A percentile compares a stretch with the other conserved stretches of the same genome.
Evolutionary conservation across 2,797 vertebrate genomes (phyloP).

Genomic region (Chloroceryle inda): DNA sequence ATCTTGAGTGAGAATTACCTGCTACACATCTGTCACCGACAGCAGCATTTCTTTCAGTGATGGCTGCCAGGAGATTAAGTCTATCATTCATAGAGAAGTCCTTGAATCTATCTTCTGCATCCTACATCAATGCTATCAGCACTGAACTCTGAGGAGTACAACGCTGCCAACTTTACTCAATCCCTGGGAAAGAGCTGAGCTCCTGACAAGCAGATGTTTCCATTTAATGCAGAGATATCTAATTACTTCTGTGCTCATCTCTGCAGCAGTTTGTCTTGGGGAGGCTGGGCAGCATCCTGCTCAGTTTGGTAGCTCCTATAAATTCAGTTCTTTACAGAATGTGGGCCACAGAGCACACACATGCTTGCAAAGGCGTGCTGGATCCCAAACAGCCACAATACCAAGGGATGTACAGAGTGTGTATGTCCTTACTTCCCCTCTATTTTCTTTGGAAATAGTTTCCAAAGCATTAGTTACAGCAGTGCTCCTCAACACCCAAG

Average conservation of each 20-base stretch:
- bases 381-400: not conserved
- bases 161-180: rapidly evolving
- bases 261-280: not conserved
- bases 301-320: not conserved
- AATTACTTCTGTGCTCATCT: not conserved
- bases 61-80: not conserved
- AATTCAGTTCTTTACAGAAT: not conserved
- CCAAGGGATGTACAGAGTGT: not conserved
- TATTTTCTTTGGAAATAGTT: not conserved
- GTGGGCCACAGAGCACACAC: not conserved
- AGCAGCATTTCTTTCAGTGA: not conserved
- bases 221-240: not conserved
- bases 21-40: not conserved
- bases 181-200: not conserved
- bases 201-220: not conserved
- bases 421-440: not conserved
- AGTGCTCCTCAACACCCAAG: not conserved
- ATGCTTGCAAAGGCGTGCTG: not conserved
- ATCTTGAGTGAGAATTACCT: not conserved
- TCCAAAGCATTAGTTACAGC: not conserved
- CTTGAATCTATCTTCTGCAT: not conserved
- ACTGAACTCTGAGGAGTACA: not conserved
- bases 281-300: not conserved
- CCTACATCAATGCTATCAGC: not conserved
- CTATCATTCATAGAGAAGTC: not conserved